Evolutionary conservation across 2,888 invertebrate species (phyloP).

Genomic region (Deroplatys truncata): DNA sequence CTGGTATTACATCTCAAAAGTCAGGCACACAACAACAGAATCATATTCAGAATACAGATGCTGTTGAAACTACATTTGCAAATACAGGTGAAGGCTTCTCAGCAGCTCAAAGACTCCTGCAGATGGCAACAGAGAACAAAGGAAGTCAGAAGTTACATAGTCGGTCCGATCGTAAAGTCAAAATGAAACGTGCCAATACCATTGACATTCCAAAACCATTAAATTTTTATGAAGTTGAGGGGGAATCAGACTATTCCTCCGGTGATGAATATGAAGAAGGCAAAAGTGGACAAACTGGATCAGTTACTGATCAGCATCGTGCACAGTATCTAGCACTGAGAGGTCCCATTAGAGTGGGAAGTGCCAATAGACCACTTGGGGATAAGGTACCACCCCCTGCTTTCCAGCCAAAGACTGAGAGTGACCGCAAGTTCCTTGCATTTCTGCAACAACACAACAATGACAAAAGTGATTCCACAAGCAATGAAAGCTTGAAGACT

Average conservation of each 20-base stretch:
- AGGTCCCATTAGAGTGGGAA: slow-evolving; percentile 53
- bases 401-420: slow-evolving; percentile 78
- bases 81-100: not conserved
- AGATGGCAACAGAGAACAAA: slow-evolving; percentile 34
- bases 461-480: slow-evolving; percentile 35
- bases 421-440: slow-evolving; percentile 78
- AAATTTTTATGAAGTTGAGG: slow-evolving; percentile 43
- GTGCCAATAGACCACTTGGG: slow-evolving; percentile 34
- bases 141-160: slow-evolving; percentile 9
- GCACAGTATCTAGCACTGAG: slow-evolving; percentile 48
- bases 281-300: slow-evolving; percentile 12
- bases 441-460: slow-evolving; percentile 73
- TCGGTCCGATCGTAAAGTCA: slow-evolving; percentile 60
- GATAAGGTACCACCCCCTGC: slow-evolving; percentile 55
- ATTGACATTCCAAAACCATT: slow-evolving; percentile 78
- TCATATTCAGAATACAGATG: not conserved
- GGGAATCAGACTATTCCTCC: slow-evolving; percentile 42
- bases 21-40: not conserved
- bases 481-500: slow-evolving; percentile 40
- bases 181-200: slow-evolving; percentile 85
- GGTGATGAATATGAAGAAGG: slow-evolving; percentile 47
- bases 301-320: slow-evolving; percentile 38
- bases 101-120: slow-evolving; percentile 35
- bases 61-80: not conserved
- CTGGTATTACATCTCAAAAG: not conserved